These are phyloP conservation scores for Latrodectus hesperus DNA, from an alignment of 2,888 invertebrate genomes.

Conservation along the genomic window DNA sequence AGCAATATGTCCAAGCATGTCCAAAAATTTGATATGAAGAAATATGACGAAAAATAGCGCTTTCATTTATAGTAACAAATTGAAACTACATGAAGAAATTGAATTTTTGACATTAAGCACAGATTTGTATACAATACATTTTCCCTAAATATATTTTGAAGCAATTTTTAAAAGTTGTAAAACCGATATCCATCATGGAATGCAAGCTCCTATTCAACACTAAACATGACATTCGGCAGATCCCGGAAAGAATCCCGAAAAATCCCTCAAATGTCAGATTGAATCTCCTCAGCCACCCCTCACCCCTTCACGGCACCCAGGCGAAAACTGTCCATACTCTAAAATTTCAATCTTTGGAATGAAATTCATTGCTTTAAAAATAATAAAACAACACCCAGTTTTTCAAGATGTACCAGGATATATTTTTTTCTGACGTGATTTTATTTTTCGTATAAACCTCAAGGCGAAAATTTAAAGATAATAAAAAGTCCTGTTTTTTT, in stretches of 20 bases:
- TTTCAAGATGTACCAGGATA: too few species aligned
- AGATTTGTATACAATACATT: too few species aligned
- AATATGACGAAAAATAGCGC: too few species aligned
- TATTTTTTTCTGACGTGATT: too few species aligned
- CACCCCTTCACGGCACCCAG: neutral
- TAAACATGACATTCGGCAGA: conserved; percentile 54
- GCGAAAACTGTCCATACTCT: conserved; percentile 43
- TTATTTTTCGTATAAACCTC: too few species aligned
- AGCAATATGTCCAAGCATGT: too few species aligned
- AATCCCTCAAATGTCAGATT: conserved; percentile 23
- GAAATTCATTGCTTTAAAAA: conserved; percentile 52
- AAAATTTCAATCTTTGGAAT: conserved; percentile 58
- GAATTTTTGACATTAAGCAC: too few species aligned
- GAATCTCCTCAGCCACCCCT: conserved; percentile 44
- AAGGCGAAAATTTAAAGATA: conserved; percentile 49
- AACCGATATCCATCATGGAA: conserved; percentile 26
- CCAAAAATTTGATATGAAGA: too few species aligned
- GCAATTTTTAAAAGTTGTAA: conserved; percentile 12
- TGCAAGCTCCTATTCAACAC: neutral
- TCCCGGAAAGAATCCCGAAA: conserved; percentile 8
- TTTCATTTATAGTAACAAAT: too few species aligned
- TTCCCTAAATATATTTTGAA: too few species aligned
- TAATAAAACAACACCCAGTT: too few species aligned
- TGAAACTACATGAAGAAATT: too few species aligned
- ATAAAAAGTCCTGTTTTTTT: conserved; percentile 25